Base-by-base conservation (phyloP, 2,113 vertebrate genomes). In the Capreolus pygargus region DNA sequence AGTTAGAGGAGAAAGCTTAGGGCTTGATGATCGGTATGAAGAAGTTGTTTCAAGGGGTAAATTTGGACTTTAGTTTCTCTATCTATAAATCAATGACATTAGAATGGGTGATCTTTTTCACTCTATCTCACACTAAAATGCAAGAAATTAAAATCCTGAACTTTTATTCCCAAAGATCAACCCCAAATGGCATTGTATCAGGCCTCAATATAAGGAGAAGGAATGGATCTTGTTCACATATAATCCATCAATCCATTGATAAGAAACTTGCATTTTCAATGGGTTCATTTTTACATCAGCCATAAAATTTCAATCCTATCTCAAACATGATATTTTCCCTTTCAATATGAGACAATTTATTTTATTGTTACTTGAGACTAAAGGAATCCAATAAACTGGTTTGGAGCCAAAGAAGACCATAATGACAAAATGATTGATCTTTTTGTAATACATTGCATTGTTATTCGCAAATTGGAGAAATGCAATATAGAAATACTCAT, bases 361-460 rank as follows among this genome's bases (percentile, higher is more conserved):
- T 98, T 98, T 98, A 97, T 95, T 97, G 86, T 97, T 97, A 95
- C 95, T 96, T 97, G 97, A 97, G 97, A 98, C 87, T 98, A 97
- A 97, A 97, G 45, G 54, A 97, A 97, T 97, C 84, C 96, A 97
- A 97, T 98, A 98, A 97, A 88, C 79, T 95, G 95, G 95, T 94
- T 86, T 90, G 74, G 15, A 97, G 96, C 95, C 94, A 98, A 97
- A 97, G 89, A 96, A 94, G 96, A 95, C 36, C 58, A 86, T 98
- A 97, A 97, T 95, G 84, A 97, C 94, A 98, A 95, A 97, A 97
- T 90, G 97, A 98, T 98, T 97, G 97, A 97, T 98, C 93, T 87
- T 97, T 97, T 70, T 98, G 96, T 93, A 97, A 95, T 96, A 39
- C 55, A 96, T 91, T 83, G 52, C 86, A 27, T 70, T 94, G 91